Conservation (phyloP, 2,888 invertebrate genomes). For the Papilio demoleus region DNA sequence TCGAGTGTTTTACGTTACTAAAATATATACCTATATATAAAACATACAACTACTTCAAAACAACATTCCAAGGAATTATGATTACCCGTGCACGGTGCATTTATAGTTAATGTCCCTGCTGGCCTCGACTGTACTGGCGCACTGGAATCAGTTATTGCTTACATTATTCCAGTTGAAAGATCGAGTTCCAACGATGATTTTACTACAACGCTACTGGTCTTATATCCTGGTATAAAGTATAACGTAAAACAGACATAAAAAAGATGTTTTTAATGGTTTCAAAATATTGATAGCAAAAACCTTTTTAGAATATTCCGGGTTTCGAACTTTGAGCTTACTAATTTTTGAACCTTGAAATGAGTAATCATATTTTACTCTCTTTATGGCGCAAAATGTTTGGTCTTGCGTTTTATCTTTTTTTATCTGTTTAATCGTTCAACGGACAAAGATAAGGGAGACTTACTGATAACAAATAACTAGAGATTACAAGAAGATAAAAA, state of each 20-base stretch:
- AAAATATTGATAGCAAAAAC: neutral
- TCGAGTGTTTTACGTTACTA: slow-evolving; percentile 11
- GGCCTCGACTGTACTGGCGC: no score
- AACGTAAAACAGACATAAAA: no score
- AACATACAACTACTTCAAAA: slow-evolving; percentile 6
- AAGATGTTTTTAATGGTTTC: no score
- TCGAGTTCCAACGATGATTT: no score
- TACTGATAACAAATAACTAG: slow-evolving; percentile 4
- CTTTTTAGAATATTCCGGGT: neutral
- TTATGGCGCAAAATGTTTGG: neutral
- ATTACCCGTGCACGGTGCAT: neutral
- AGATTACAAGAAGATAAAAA: neutral
- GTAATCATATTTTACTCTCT: neutral
- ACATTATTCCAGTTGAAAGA: no score
- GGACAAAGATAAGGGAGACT: slow-evolving; percentile 1
- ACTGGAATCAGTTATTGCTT: no score
- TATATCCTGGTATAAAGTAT: no score
- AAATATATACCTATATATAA: neutral
- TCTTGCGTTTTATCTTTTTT: slow-evolving; percentile 7
- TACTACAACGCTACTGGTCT: no score
- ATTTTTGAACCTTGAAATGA: no score
- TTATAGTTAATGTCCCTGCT: no score
- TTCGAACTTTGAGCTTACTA: no score
- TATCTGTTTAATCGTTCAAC: slow-evolving; percentile 14
- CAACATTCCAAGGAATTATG: slow-evolving; percentile 6